Conservation (phyloP, 2,113 vertebrate species). For the Notarius quadriscutis region DNA sequence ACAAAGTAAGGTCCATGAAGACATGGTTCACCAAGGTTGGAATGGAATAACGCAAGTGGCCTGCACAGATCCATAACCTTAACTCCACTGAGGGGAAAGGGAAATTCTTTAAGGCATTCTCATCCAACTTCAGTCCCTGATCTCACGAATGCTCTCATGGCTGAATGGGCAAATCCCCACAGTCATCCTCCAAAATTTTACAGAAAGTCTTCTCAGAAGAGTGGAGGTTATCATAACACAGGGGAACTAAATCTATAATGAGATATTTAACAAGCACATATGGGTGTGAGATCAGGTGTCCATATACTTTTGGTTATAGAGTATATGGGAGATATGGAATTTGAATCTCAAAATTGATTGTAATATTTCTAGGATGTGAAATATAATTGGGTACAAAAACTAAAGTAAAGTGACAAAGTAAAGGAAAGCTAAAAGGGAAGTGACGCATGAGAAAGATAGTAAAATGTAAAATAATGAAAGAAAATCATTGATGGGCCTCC, state of each 20-base stretch:
- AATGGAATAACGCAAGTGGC: neutral
- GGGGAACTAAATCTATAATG: neutral
- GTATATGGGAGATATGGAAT: neutral
- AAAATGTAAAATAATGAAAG: slow-evolving; percentile 37
- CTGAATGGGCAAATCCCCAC: neutral
- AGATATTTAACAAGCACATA: neutral
- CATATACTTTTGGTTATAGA: neutral
- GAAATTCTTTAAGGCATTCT: too few species aligned
- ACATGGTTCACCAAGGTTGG: neutral
- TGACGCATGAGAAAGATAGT: neutral
- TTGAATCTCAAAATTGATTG: neutral
- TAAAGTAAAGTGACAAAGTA: too few species aligned
- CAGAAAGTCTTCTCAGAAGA: neutral
- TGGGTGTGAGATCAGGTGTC: neutral
- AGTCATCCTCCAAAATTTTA: neutral
- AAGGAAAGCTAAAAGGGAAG: neutral
- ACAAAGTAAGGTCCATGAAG: neutral
- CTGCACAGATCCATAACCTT: neutral
- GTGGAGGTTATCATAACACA: neutral
- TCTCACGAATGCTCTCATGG: neutral
- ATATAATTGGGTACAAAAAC: neutral
- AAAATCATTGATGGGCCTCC: slow-evolving; percentile 39
- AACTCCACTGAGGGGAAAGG: neutral
- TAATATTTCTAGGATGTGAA: neutral
- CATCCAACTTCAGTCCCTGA: neutral